A percentile compares a stretch with the other conserved stretches of the same genome.
Conservation (phyloP, 2,797 vertebrate genomes). For the Podarcis siculus region DNA sequence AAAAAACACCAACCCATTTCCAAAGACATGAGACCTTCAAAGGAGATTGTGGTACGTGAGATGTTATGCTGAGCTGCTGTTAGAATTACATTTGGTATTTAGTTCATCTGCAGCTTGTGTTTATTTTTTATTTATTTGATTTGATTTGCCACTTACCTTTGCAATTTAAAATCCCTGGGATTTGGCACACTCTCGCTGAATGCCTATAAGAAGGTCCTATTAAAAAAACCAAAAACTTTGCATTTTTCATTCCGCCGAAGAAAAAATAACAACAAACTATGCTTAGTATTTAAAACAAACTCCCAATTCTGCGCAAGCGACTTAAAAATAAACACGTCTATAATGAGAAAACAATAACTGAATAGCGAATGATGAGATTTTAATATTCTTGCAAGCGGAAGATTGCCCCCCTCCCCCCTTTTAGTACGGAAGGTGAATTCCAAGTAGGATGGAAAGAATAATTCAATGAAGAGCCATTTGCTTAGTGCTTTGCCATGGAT, state of each 20-base stretch:
- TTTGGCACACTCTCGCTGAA: slow-evolving; percentile 33
- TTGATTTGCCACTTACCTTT: background rate
- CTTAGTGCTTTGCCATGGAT: background rate
- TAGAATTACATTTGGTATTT: background rate
- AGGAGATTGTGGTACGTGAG: background rate
- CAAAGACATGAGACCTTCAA: background rate
- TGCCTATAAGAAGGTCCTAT: slow-evolving; percentile 34
- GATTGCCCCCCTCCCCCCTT: background rate
- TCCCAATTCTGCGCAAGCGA: slow-evolving; percentile 54
- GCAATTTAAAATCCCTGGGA: slow-evolving; percentile 3
- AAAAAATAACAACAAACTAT: slow-evolving; percentile 49
- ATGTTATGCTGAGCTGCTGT: background rate
- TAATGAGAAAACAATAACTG: slow-evolving; percentile 71
- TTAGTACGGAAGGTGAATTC: slow-evolving; percentile 67
- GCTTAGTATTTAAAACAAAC: slow-evolving; percentile 60
- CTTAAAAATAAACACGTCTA: slow-evolving; percentile 70
- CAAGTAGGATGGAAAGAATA: slow-evolving; percentile 51
- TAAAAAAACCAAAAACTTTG: slow-evolving; percentile 32
- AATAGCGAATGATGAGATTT: slow-evolving; percentile 69
- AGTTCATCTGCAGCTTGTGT: background rate
- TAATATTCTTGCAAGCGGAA: slow-evolving; percentile 63
- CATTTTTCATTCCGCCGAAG: slow-evolving; percentile 62
- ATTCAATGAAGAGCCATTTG: slow-evolving; percentile 12
- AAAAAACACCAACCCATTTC: background rate
- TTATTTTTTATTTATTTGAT: slow-evolving; percentile 3